Base-by-base conservation (phyloP, 2,888 invertebrate genomes). In the Lepidocyrtinus sp. region DNA sequence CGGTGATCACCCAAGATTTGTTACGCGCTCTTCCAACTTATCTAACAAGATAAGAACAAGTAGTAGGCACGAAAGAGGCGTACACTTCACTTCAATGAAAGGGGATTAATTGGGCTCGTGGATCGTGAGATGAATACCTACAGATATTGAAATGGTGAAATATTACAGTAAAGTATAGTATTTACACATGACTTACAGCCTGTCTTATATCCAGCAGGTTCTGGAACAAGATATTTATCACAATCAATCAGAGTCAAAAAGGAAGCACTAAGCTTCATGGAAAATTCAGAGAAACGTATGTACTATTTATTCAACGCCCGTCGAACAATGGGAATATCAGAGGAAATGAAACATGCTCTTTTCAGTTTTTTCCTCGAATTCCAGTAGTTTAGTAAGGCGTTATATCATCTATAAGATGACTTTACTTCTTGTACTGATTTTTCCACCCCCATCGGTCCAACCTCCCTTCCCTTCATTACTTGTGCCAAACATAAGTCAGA, bases 21-120 rank as follows among this genome's bases (percentile, higher is more conserved):
- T 36, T 36, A 7, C 36, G 12, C 12, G 5, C 36, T 36, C 12
- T 36, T 36, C 5, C 12, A 36, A 36, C 5, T 36, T 36, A 36
- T 36, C 36, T 36, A 36, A 36, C 36, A 36, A 36, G 36, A 36
- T 36, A 36, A 36, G 36, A 36, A 36, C 5, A 36, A 36, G 36
- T 36, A 12, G 5, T 36, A 36, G 36, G 36, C 36, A 36, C 12
- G 36, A 7, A 36, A 36, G n/a, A n/a, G 36, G 36, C 36, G 36
- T 36, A 36, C 36, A 36, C 36, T 36, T n/a, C n/a, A n/a, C 36
- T 5, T 36, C 36, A 36, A 65, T 65, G 77, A 77, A 73, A 73
- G 78, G 62, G 63, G 73, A 78, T 78, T 78, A 78, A 78, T 78
- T 36, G 67, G n/a, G 77, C 65, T 77, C 77, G 77, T 67, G 74